Percentiles rank a stretch among this genome's conserved stretches.
Conservation (phyloP, 2,797 vertebrate species). For the Pagetopsis macropterus region DNA sequence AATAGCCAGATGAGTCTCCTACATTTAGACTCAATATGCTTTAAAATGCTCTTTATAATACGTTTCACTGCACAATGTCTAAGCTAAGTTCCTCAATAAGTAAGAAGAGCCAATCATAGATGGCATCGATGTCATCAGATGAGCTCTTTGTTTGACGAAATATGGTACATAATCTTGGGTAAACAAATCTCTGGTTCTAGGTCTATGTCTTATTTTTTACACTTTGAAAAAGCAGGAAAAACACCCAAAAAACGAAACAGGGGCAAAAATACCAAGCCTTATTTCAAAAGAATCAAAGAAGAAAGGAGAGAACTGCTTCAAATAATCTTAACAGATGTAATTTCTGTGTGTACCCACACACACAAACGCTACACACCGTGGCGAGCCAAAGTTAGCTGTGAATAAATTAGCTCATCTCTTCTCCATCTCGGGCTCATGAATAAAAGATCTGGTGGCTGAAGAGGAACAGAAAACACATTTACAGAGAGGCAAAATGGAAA, state of each 20-base stretch:
- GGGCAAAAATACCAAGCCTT: conserved; percentile 17
- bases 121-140: background rate
- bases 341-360: conserved; percentile 39
- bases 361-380: conserved; percentile 57
- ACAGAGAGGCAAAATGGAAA: conserved; percentile 75
- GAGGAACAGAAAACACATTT: conserved; percentile 81
- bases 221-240: conserved; percentile 30
- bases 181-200: background rate
- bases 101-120: background rate
- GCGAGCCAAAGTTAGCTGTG: conserved; percentile 76
- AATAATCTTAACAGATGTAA: conserved; percentile 62
- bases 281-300: conserved; percentile 43
- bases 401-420: conserved; percentile 81
- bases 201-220: conserved; percentile 27
- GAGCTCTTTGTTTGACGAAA: background rate
- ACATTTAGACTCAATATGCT: conserved; percentile 2
- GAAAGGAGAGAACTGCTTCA: conserved; percentile 46
- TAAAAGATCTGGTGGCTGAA: conserved; percentile 80
- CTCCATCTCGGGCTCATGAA: conserved; percentile 79
- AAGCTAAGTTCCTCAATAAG: background rate
- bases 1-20: conserved; percentile 3
- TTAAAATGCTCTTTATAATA: background rate
- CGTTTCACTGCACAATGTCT: background rate
- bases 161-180: background rate
- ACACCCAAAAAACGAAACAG: conserved; percentile 20